Evolutionary conservation across 1,140 invertebrate species (phyloP).

Genomic region (Periplaneta americana): DNA sequence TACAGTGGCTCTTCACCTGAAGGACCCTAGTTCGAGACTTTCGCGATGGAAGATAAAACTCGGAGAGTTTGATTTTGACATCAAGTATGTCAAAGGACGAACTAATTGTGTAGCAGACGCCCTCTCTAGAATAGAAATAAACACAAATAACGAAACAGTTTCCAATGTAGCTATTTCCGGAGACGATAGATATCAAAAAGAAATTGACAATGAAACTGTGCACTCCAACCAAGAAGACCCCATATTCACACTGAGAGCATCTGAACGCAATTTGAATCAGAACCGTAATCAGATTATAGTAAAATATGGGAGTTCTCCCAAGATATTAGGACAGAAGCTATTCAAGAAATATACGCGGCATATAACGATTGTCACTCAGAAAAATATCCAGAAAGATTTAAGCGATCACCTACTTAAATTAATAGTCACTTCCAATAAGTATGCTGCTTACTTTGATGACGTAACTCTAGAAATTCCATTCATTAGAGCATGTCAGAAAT

Average conservation of each 20-base stretch:
- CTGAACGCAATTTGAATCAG: too few species aligned
- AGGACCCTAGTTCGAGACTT: constrained; percentile 21
- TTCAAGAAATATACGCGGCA: background rate
- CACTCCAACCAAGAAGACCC: background rate
- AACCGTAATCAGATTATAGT: too few species aligned
- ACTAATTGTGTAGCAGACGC: constrained; percentile 25
- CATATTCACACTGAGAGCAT: background rate
- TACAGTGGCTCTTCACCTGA: constrained; percentile 20
- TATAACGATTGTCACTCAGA: background rate
- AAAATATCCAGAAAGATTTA: background rate
- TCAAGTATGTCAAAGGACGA: constrained; percentile 27
- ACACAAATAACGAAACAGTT: background rate
- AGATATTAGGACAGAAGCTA: background rate
- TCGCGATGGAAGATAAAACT: constrained; percentile 20
- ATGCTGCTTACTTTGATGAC: background rate
- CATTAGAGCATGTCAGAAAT: background rate
- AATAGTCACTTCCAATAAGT: background rate
- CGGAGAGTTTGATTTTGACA: constrained; percentile 25
- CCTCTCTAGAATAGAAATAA: constrained; percentile 20
- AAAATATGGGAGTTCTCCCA: background rate
- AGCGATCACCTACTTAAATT: background rate
- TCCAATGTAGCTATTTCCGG: background rate
- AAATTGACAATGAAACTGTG: background rate
- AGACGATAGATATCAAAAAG: background rate
- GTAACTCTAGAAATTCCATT: background rate